A percentile compares a stretch with the other conserved stretches of the same genome.
Conservation (phyloP, 2,113 vertebrate species). For the Acrocephalus kingi region DNA sequence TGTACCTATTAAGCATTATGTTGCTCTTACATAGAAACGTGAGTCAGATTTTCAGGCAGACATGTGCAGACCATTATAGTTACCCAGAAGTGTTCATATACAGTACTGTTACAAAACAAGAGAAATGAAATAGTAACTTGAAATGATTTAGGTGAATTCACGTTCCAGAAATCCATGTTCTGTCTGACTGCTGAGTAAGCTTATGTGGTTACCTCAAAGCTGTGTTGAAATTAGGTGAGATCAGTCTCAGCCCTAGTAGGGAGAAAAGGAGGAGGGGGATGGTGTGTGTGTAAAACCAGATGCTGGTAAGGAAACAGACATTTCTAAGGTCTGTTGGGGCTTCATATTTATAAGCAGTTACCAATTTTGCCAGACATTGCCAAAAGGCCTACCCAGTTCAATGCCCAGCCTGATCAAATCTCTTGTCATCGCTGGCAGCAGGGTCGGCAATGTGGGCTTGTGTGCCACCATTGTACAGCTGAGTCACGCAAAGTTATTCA, state of each 20-base stretch:
- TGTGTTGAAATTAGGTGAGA: background rate
- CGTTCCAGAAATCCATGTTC: background rate
- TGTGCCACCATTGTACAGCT: background rate
- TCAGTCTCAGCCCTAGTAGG: background rate
- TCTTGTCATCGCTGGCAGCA: background rate
- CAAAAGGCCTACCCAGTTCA: background rate
- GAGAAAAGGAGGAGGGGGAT: background rate
- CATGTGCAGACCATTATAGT: accelerated
- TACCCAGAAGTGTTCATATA: background rate
- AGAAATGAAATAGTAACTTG: background rate
- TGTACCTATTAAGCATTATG: background rate
- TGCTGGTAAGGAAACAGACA: background rate
- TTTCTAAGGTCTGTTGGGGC: background rate
- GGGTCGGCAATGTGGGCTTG: background rate
- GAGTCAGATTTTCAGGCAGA: background rate
- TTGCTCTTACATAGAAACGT: background rate
- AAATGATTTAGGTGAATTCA: background rate
- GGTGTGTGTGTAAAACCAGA: background rate
- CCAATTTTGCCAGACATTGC: background rate
- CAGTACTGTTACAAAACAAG: background rate
- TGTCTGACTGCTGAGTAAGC: background rate
- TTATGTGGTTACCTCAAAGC: background rate
- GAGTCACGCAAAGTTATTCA: background rate
- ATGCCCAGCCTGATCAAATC: background rate
- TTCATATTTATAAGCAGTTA: background rate